phyloP scores from a whole-genome alignment of 1,140 invertebrate genomes.

The Hetaerina americana region DNA sequence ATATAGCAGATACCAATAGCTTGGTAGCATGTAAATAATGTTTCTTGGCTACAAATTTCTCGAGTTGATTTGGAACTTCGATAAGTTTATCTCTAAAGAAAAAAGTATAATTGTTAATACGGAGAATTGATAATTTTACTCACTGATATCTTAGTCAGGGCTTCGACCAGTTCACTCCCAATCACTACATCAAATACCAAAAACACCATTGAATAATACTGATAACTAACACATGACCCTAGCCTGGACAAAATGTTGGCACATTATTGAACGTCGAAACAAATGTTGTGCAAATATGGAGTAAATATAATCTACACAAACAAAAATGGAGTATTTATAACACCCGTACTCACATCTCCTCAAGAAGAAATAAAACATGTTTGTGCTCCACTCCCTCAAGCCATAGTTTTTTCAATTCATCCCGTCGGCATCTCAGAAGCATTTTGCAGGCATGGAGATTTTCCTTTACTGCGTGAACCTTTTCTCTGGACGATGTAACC shows the following conservation, averaged over 20 bases:
- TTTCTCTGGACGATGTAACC: constrained; percentile 64
- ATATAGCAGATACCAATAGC: constrained; percentile 53
- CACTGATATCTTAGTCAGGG: too few relatives aligned
- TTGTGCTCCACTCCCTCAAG: constrained; percentile 86
- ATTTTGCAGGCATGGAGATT: constrained; percentile 82
- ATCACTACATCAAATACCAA: too few relatives aligned
- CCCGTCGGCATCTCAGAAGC: constrained; percentile 76
- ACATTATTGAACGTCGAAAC: constrained; percentile 2
- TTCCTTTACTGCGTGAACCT: constrained; percentile 72
- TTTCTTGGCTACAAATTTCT: constrained; percentile 53
- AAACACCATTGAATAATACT: too few relatives aligned
- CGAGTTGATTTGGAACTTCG: constrained; percentile 62
- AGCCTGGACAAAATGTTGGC: background rate
- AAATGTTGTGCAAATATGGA: constrained; percentile 4
- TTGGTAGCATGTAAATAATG: constrained; percentile 79
- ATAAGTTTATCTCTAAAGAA: constrained; percentile 56
- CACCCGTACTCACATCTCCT: constrained; percentile 60
- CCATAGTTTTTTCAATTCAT: constrained; percentile 88
- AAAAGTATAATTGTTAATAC: constrained; percentile 2
- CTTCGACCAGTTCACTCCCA: too few relatives aligned
- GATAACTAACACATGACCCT: too few relatives aligned
- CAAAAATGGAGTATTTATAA: too few relatives aligned
- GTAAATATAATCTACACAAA: constrained; percentile 10
- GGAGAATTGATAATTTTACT: background rate
- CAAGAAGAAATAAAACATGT: constrained; percentile 70